phyloP scores from a whole-genome alignment of 2,888 invertebrate genomes.

The Ophion ventricosus region DNA sequence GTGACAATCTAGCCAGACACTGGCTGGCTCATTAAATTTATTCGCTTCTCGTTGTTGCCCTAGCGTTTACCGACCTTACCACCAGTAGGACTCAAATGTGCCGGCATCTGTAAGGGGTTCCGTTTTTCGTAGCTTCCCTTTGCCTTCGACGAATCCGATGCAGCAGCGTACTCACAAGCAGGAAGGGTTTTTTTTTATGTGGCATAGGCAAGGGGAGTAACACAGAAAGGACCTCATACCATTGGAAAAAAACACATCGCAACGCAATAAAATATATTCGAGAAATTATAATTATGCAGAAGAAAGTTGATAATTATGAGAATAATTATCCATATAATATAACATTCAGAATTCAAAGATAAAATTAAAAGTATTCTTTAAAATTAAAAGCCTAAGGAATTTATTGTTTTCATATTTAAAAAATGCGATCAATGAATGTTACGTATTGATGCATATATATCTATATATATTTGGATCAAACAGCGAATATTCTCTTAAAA shows the following conservation, averaged over 20 bases:
- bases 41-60: neutral
- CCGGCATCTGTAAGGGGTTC: neutral
- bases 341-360: neutral
- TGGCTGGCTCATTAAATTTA: no score
- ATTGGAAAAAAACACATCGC: neutral
- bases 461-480: neutral
- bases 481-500: neutral
- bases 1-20: no score
- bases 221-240: neutral
- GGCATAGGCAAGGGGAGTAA: neutral
- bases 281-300: neutral
- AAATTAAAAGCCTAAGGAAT: neutral
- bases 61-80: neutral
- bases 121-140: neutral
- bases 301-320: neutral
- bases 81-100: neutral
- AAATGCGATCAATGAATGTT: neutral
- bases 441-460: neutral
- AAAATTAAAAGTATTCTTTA: neutral
- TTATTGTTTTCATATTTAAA: no score
- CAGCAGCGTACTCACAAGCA: neutral
- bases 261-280: neutral
- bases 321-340: neutral
- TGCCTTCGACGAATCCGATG: neutral
- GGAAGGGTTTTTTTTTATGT: neutral